These are phyloP conservation scores for Bubo bubo DNA, from an alignment of 2,113 vertebrate genomes.

Conservation along the genomic window DNA sequence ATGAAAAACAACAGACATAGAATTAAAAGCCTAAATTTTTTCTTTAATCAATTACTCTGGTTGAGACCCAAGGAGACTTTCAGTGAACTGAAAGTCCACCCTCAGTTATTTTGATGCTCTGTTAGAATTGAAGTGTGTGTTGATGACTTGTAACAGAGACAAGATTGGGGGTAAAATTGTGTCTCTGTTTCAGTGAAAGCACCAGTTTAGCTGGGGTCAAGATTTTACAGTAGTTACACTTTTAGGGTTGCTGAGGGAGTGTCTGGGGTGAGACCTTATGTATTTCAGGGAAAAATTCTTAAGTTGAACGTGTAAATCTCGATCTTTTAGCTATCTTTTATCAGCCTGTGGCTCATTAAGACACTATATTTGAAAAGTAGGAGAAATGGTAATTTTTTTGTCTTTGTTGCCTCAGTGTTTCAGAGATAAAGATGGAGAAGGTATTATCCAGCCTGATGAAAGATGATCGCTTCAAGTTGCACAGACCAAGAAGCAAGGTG, in stretches of 20 bases:
- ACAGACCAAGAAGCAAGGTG: slow-evolving; percentile 81
- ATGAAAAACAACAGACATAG: not conserved
- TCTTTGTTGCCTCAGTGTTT: slow-evolving; percentile 74
- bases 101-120: not conserved
- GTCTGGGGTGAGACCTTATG: not conserved
- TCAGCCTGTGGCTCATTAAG: not conserved
- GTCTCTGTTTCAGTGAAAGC: not conserved
- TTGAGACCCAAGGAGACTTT: not conserved
- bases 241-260: not conserved
- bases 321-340: not conserved
- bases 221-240: not conserved
- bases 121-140: not conserved
- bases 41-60: not conserved
- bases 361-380: not conserved
- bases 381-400: not conserved
- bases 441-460: slow-evolving; percentile 82
- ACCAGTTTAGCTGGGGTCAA: not conserved
- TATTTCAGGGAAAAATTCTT: not conserved
- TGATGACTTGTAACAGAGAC: not conserved
- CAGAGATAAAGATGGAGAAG: slow-evolving; percentile 88
- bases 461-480: slow-evolving; percentile 81
- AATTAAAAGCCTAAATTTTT: not conserved
- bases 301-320: not conserved
- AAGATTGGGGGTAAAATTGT: not conserved
- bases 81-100: not conserved